Evolutionary conservation across 2,113 vertebrate species (phyloP), one percentile per base, ranked within the genome.

Genomic region (Eonycteris spelaea): DNA sequence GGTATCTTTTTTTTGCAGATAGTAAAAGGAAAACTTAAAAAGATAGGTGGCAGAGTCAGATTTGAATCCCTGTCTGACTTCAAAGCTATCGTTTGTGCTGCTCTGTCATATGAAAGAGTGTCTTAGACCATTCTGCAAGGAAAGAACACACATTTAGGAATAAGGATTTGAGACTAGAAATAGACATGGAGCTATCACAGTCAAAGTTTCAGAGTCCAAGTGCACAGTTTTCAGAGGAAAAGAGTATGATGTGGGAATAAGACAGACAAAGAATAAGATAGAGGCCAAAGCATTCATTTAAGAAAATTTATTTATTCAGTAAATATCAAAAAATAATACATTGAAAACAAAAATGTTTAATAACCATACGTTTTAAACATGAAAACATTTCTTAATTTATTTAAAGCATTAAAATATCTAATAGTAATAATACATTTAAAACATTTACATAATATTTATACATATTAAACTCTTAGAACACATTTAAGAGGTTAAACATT

Each of bases 401-500:
- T 91, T 45, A 80, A 80, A 68, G n/a, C 30, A 91, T n/a, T 55
- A 43, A 80, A 70, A 40, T 78, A 38, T 21, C 48, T 68, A 43
- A 7, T 30, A 12, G 9, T 91, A 53, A 65, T 22, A 80, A 91
- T 65, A 74, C 16, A 48, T 18, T 71, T 65, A 48, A 63, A 57
- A 53, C 48, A 68, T 59, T 73, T 79, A 61, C 43, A n/a, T 70
- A 70, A 61, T 53, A 48, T 24, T 40, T 45, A 21, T 33, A 26
- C 67, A 33, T 26, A 55, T 38, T 38, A 51, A 90, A 28, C 65
- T 51, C 19, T 71, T 78, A 53, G 30, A 77, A 73, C 45, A 65
- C 70, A 57, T 51, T 86, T 55, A 71, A 71, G 77, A 65, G 43
- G 48, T 75, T 55, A 75, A 91, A 84, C 45, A 48, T 28, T 88